phyloP scores from a whole-genome alignment of 2,888 invertebrate species.

The Megalurothrips usitatus region DNA sequence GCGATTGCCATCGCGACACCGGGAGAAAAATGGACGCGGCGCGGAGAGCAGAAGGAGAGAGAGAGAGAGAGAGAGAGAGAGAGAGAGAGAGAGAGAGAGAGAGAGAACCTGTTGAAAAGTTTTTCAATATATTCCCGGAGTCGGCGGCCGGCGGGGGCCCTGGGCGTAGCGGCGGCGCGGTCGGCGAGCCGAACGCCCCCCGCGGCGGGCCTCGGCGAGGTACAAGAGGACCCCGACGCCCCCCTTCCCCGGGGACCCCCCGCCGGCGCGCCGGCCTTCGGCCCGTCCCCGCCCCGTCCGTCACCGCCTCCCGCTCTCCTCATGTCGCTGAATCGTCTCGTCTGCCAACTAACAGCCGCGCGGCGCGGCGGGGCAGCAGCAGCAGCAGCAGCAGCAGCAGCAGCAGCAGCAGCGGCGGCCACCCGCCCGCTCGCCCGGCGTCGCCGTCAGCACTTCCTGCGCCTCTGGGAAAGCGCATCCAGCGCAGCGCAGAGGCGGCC shows the following conservation, averaged over 20 bases:
- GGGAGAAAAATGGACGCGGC: constrained; percentile 1
- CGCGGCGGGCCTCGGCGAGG: neutral
- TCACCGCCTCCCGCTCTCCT: neutral
- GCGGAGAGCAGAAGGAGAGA: neutral
- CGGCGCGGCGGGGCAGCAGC: constrained; percentile 1
- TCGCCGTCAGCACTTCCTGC: too few species aligned
- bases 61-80: neutral
- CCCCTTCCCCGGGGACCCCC: neutral
- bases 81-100: neutral
- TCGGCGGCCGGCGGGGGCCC: neutral
- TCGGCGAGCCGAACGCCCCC: neutral
- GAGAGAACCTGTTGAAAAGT: constrained; percentile 10
- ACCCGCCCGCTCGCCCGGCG: too few species aligned
- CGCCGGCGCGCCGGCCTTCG: neutral
- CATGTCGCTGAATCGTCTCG: too few species aligned
- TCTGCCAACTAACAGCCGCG: neutral
- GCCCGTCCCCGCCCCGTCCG: neutral
- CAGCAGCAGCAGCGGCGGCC: too few species aligned
- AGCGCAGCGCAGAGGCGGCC: too few species aligned
- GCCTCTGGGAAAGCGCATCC: too few species aligned
- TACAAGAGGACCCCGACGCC: neutral
- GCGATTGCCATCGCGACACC: constrained; percentile 5
- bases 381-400: too few species aligned
- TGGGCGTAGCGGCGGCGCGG: neutral
- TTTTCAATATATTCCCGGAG: constrained; percentile 9